These are phyloP conservation scores for Thrips palmi DNA, from an alignment of 1,140 invertebrate species.

Conservation along the genomic window DNA sequence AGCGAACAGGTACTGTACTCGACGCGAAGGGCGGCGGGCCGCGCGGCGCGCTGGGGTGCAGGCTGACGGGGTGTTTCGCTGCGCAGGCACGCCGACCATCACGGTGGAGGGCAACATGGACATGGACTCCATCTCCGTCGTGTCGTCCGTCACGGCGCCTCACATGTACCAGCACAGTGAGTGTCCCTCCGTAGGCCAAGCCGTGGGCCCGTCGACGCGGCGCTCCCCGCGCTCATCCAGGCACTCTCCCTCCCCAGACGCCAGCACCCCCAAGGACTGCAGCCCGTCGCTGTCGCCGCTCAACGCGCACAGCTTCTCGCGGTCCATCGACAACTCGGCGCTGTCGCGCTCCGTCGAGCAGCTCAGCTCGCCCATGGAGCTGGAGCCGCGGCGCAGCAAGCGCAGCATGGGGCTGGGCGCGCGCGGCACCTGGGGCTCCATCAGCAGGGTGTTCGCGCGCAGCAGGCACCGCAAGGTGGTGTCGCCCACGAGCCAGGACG, in stretches of 20 bases:
- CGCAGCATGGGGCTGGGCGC: conserved; percentile 29
- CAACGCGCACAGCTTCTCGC: conserved; percentile 53
- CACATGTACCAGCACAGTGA: conserved; percentile 71
- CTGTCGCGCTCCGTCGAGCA: conserved; percentile 62
- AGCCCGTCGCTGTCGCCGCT: conserved; percentile 61
- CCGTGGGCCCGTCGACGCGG: too few species aligned
- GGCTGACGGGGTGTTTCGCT: not conserved
- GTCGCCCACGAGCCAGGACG: conserved; percentile 19
- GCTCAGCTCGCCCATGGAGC: conserved; percentile 30
- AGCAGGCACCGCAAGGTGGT: conserved; percentile 54
- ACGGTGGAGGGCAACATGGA: conserved; percentile 43
- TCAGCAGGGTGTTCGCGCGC: conserved; percentile 67
- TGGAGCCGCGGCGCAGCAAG: conserved; percentile 23
- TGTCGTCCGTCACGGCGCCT: conserved; percentile 48
- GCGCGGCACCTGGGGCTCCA: conserved; percentile 56
- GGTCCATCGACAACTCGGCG: conserved; percentile 49
- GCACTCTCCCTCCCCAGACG: conserved; percentile 26
- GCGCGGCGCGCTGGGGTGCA: not conserved
- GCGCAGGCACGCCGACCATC: conserved; percentile 40
- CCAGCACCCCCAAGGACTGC: conserved; percentile 63
- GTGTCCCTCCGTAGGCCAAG: conserved; percentile 31
- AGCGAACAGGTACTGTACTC: too few species aligned
- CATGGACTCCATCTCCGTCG: conserved; percentile 51
- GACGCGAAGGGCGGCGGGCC: not conserved
- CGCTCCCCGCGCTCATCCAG: too few species aligned